phyloP scores from a whole-genome alignment of 92 coral and sea anemone species.

The Chrysogorgia sp. region DNA sequence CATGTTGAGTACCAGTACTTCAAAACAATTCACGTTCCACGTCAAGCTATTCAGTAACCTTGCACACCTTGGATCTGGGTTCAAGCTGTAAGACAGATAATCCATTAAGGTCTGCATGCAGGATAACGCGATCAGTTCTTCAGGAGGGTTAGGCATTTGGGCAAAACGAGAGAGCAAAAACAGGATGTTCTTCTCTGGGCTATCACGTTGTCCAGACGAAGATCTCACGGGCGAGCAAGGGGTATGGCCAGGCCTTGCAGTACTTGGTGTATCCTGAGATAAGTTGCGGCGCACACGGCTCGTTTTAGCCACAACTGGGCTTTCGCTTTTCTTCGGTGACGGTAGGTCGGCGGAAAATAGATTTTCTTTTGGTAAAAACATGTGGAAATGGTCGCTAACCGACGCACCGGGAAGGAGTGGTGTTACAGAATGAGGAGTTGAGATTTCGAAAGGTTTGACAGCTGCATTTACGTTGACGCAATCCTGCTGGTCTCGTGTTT shows the following conservation, averaged over 20 bases:
- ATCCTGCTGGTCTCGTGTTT: neutral
- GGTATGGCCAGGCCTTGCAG: neutral
- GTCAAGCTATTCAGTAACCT: conserved; percentile 73
- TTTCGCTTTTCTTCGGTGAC: neutral
- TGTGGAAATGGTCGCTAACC: neutral
- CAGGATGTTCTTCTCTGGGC: conserved; percentile 72
- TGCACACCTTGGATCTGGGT: conserved; percentile 80
- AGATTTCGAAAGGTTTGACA: neutral
- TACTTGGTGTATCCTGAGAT: conserved; percentile 2
- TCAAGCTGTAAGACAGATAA: conserved; percentile 56
- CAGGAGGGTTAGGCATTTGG: conserved; percentile 78
- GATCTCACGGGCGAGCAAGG: neutral
- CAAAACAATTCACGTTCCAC: conserved; percentile 69
- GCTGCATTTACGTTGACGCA: neutral
- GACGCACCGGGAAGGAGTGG: conserved; percentile 16
- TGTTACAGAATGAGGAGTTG: neutral
- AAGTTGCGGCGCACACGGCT: neutral
- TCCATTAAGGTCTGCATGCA: conserved; percentile 77
- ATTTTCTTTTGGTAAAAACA: conserved; percentile 21
- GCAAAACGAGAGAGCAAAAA: conserved; percentile 78
- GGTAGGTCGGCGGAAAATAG: conserved; percentile 44
- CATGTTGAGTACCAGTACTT: conserved; percentile 67
- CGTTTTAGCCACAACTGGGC: neutral
- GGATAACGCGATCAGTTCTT: conserved; percentile 63
- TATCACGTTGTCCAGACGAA: conserved; percentile 38